These are phyloP conservation scores for Dendrolimus kikuchii DNA, from an alignment of 1,140 invertebrate species.

Conservation along the genomic window DNA sequence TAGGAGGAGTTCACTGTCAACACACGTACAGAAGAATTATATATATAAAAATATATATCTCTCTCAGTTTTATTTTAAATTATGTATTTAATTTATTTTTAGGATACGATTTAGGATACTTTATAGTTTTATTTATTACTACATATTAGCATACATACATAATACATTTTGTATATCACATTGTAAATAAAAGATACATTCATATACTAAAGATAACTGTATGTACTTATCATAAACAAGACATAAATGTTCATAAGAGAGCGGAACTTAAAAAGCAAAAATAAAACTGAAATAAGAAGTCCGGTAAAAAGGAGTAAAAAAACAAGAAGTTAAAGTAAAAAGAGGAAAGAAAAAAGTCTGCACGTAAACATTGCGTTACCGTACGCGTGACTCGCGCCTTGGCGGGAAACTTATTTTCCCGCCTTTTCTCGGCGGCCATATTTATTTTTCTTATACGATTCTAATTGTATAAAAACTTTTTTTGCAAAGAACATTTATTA, in stretches of 20 bases:
- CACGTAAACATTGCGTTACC: slow-evolving; percentile 39
- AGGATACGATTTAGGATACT: too few species aligned
- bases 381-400: slow-evolving; percentile 56
- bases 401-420: slow-evolving; percentile 65
- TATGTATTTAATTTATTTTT: too few species aligned
- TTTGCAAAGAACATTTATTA: slow-evolving; percentile 1
- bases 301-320: slow-evolving; percentile 16
- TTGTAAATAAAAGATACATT: too few species aligned
- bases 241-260: background rate
- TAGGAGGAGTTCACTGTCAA: too few species aligned
- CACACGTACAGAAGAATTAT: too few species aligned
- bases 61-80: too few species aligned
- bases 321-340: slow-evolving; percentile 19
- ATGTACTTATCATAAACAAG: too few species aligned
- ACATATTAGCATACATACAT: too few species aligned
- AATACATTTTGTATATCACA: too few species aligned
- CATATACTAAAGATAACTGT: too few species aligned
- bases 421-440: slow-evolving; percentile 49
- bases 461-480: slow-evolving; percentile 34
- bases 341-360: slow-evolving; percentile 21
- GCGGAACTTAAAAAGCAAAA: background rate
- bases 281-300: background rate
- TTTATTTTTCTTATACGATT: slow-evolving; percentile 40
- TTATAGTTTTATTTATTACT: too few species aligned
- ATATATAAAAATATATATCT: too few species aligned